Base-by-base conservation (phyloP, 1,140 invertebrate species). In the Megathymus violae region DNA sequence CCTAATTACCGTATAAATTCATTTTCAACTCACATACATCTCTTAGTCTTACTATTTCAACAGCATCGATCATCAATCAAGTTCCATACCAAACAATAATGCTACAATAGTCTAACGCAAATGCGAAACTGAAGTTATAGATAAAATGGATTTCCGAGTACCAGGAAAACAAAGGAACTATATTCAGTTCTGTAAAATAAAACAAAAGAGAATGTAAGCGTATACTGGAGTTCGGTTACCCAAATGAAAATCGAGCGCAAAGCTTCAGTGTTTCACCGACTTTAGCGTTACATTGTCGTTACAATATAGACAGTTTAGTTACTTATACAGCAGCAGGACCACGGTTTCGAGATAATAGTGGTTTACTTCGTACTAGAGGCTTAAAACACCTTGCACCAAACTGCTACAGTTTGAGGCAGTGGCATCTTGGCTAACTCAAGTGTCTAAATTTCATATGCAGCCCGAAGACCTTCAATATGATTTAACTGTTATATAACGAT, bases 291-390 rank as follows among this genome's bases (percentile, higher is more conserved):
- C 52, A 19, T 25, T 46, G 54, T 46, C 43, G 54, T 59, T 41
- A 46, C 54, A 59, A 36, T 59, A 41, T 46, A 59, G 44, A 59
- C 54, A 34, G 36, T 27, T 59, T 59, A 36, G 54, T 59, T 47
- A 59, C 54, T 44, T 11, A 41, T 27, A 73, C 69, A 70, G 67
- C 69, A 31, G 4, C 9, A 31, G 27, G 1, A 7, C 2, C 19
- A 73, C 62, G 67, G 63, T 65, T 68, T 50, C 64, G 67, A 40
- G 69, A 66, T 76, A 78, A 1, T 22, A 22, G 5, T 5, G 19
- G 2, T 5, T 22, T 5, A 22, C 19, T 22, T 2, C 70, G 71
- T 74, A 74, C 51, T 61, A 46, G 19, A 56, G 43, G 68, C 71
- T 67, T n/a, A n/a, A n/a, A n/a, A n/a, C n/a, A n/a, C n/a, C n/a